These are phyloP conservation scores for Dryas iulia DNA, from an alignment of 1,140 invertebrate genomes.

Conservation along the genomic window DNA sequence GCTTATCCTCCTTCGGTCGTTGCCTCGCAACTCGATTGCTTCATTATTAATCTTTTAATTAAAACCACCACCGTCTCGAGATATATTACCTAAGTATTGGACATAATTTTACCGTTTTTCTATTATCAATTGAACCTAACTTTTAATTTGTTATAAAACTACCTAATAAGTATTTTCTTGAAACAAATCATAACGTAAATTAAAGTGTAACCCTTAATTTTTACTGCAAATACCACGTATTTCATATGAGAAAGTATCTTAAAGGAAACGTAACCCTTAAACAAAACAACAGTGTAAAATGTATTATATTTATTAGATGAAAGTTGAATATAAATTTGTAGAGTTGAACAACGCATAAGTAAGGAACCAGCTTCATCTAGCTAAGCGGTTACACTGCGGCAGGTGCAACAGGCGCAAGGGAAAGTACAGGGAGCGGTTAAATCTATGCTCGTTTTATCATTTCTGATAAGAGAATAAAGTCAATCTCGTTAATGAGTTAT, in stretches of 20 bases:
- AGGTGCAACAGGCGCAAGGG: slow-evolving; percentile 55
- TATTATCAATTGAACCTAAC: not conserved
- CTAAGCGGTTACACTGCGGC: slow-evolving; percentile 38
- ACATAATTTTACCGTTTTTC: not conserved
- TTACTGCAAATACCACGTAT: not conserved
- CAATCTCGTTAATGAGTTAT: slow-evolving; percentile 59
- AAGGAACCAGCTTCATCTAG: slow-evolving; percentile 47
- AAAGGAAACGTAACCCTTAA: not conserved
- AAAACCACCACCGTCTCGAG: slow-evolving; percentile 43
- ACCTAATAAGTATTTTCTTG: no score
- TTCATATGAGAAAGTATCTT: not conserved
- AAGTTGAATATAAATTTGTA: not conserved
- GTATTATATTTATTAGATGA: not conserved
- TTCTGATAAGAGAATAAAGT: slow-evolving; percentile 71
- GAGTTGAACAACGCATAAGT: slow-evolving; percentile 15
- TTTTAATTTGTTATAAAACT: not conserved
- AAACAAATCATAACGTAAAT: not conserved
- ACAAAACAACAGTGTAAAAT: not conserved
- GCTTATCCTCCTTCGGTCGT: slow-evolving; percentile 58
- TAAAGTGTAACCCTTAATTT: not conserved
- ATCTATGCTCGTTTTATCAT: slow-evolving; percentile 73
- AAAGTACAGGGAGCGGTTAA: slow-evolving; percentile 69
- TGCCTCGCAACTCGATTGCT: slow-evolving; percentile 53
- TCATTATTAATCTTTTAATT: slow-evolving; percentile 74
- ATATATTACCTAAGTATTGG: slow-evolving; percentile 16